Conservation (phyloP, 1,140 invertebrate species). For the Phthorimaea operculella region DNA sequence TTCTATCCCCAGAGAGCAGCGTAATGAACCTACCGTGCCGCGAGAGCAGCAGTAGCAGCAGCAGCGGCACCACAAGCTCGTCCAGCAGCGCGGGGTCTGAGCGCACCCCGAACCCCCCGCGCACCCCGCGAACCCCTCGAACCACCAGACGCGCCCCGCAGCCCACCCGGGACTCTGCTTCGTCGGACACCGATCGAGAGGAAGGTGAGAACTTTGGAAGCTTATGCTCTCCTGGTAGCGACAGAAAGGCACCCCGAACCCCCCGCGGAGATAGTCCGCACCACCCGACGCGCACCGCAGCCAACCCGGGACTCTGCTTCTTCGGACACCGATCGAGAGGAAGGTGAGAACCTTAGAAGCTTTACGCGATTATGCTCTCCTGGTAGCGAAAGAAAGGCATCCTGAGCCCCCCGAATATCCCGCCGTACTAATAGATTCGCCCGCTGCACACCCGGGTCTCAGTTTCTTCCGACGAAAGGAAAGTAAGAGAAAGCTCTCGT, state of each 20-base stretch:
- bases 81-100: constrained; percentile 32
- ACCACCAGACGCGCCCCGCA: constrained; percentile 8
- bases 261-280: too few relatives aligned
- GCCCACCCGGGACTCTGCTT: constrained; percentile 63
- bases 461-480: too few relatives aligned
- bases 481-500: too few relatives aligned
- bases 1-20: too few relatives aligned
- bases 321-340: constrained; percentile 85
- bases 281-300: constrained; percentile 22
- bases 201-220: constrained; percentile 59
- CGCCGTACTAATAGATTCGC: too few relatives aligned
- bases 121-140: constrained; percentile 21
- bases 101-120: constrained; percentile 17
- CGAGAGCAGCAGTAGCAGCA: constrained; percentile 44
- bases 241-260: too few relatives aligned
- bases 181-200: constrained; percentile 84
- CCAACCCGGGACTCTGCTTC: constrained; percentile 67
- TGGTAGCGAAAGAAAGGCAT: too few relatives aligned
- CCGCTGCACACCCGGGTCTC: too few relatives aligned
- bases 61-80: constrained; percentile 37
- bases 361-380: too few relatives aligned
- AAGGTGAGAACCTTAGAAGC: constrained; percentile 58
- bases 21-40: constrained; percentile 11
- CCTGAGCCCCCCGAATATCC: too few relatives aligned
- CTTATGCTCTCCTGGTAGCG: too few relatives aligned